Evolutionary conservation across 2,888 invertebrate genomes (phyloP), one percentile per base, ranked within the genome.

Genomic region (Rhabditoides inermis): DNA sequence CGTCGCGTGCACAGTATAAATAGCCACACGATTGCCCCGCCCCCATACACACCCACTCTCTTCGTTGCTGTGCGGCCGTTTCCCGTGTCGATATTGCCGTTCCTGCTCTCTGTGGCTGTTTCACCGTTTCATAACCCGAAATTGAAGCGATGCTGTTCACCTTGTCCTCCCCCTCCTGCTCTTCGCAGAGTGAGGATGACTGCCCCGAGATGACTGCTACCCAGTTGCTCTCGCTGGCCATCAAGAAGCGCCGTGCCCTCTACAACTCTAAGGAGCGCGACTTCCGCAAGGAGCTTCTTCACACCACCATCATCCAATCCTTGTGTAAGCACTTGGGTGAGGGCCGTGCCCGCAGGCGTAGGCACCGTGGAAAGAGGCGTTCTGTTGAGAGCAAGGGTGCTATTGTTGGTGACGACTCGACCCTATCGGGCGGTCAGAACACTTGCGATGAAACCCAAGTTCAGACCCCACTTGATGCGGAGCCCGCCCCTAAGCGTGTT

Each of bases 291-390:
- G 68, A 70, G 50, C 56, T 68, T 27, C 59, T 70, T 44, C 65
- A 68, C 53, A 64, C 65, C 35, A 55, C 54, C 30, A 64, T 65
- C 51, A 70, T 70, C 48, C 62, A 63, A 47, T 59, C 63, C 44
- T 56, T 69, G 54, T 69, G 69, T 63, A 69, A 69, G 65, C 63
- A 63, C 57, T 58, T 69, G 58, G 67, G 69, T 51, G 68, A 66
- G 51, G 54, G 65, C 50, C 58, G 68, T 48, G 65, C 62, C 39
- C 51, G 57, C 39, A 61, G 60, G 44, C 61, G 63, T 49, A 53
- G 30, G 20, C 58, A 63, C 49, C 53, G 58, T 51, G 60, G 57
- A 40, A 49, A 55, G 48, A 37, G 50, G n/a, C n/a, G n/a, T n/a
- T n/a, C n/a, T n/a, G n/a, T n/a, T n/a, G n/a, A n/a, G n/a, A n/a